Evolutionary conservation across 1,140 invertebrate genomes (phyloP).

Genomic region (Sminthurinus signatus): DNA sequence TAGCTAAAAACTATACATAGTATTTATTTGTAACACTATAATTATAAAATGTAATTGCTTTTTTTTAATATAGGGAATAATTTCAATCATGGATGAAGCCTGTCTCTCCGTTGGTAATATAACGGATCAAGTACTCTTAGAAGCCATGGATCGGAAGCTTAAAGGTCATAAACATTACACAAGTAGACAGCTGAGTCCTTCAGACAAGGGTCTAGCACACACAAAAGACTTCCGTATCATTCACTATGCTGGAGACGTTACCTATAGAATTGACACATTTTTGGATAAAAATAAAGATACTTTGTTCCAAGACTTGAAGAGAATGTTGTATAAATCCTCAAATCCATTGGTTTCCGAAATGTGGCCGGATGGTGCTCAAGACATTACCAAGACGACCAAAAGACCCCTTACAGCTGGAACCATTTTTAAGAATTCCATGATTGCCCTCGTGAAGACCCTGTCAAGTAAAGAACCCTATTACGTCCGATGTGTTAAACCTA

Average conservation of each 20-base stretch:
- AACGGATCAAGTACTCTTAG: constrained; percentile 79
- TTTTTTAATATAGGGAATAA: no score
- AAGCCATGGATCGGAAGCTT: constrained; percentile 88
- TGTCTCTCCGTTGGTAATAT: constrained; percentile 90
- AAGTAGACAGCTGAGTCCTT: constrained; percentile 72
- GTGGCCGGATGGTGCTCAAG: constrained; percentile 91
- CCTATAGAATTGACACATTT: constrained; percentile 82
- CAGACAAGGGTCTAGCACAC: constrained; percentile 72
- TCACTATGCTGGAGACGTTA: constrained; percentile 95
- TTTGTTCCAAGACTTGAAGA: constrained; percentile 91
- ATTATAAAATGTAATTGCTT: no score
- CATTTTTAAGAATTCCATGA: constrained; percentile 91
- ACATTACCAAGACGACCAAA: constrained; percentile 89
- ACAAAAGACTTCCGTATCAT: constrained; percentile 76
- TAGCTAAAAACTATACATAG: no score
- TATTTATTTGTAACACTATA: no score
- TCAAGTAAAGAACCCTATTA: constrained; percentile 91
- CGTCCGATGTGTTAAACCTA: constrained; percentile 79
- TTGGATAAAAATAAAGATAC: constrained; percentile 95
- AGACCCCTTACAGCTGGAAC: constrained; percentile 86
- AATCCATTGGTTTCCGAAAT: constrained; percentile 71
- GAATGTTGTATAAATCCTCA: constrained; percentile 73
- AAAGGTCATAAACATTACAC: constrained; percentile 79
- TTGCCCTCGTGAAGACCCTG: constrained; percentile 77
- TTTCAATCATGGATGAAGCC: constrained; percentile 90